These are phyloP conservation scores for Drosophila affinis DNA, from an alignment of 2,888 invertebrate genomes.

Conservation along the genomic window DNA sequence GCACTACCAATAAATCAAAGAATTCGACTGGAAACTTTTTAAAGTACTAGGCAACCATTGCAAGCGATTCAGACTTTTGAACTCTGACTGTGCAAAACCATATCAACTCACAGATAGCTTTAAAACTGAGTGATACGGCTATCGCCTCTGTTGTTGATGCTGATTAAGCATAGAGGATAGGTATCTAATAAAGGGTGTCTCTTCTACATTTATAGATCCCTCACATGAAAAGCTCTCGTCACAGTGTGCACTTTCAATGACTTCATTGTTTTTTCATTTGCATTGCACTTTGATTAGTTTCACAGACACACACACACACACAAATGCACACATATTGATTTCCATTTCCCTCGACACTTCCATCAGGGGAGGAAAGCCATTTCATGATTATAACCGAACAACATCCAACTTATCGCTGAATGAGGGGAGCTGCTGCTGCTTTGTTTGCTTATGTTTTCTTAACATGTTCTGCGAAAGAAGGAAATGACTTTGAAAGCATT, in stretches of 20 bases:
- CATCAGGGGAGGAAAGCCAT: slow-evolving; percentile 6
- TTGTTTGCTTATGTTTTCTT: slow-evolving; percentile 46
- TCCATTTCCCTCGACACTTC: slow-evolving; percentile 10
- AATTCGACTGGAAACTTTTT: neutral
- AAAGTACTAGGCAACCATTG: neutral
- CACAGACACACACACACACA: slow-evolving; percentile 9
- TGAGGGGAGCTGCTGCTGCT: slow-evolving; percentile 15
- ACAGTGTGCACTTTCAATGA: slow-evolving; percentile 30
- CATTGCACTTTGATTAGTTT: slow-evolving; percentile 40
- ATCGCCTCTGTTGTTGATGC: neutral
- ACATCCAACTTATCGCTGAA: slow-evolving; percentile 32
- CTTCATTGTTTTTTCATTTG: slow-evolving; percentile 25
- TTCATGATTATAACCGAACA: slow-evolving; percentile 27
- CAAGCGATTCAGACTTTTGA: neutral
- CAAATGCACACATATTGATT: slow-evolving; percentile 34
- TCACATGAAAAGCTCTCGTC: neutral
- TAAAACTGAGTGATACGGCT: neutral
- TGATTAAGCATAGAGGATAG: no score
- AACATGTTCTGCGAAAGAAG: slow-evolving; percentile 62
- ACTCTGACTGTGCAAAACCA: neutral
- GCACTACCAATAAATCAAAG: neutral
- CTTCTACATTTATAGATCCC: neutral
- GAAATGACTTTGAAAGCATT: slow-evolving; percentile 64
- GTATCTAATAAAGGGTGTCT: neutral
- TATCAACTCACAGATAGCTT: neutral